Base-by-base conservation (phyloP, 2,888 invertebrate species). In the Pantelozetes paolii region DNA sequence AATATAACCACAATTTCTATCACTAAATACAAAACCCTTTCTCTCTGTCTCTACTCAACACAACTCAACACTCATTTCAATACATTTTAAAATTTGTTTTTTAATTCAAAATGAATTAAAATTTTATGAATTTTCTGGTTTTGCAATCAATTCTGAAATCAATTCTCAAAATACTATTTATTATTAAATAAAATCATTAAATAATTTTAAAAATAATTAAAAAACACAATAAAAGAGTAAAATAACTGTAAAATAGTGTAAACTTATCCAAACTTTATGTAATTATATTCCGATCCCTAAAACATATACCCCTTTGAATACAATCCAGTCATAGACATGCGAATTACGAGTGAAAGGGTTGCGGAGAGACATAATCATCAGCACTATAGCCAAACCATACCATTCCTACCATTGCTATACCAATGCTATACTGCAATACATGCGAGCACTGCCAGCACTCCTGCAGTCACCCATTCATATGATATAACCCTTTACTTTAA, bases 291-390 rank as follows among this genome's bases (percentile, higher is more conserved):
- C 9, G 64, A 36, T 64, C 64, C 64, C 64, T 64, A 36, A 64
- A 2, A 20, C 6, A 48, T 64, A 30, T 64, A 64, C 64, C 64
- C 64, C 64, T 64, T 64, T 64, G 36, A 64, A 64, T n/a, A n/a
- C n/a, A n/a, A n/a, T 36, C 32, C 64, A 64, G 32, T 36, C 20
- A 40, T 64, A 64, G 64, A 64, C 64, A 64, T 64, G 64, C 64
- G 40, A 32, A 8, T 64, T 64, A 20, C 62, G 62, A 62, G 40
- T 11, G 15, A 64, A 64, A 64, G 40, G 64, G 36, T 64, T 64
- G 64, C 1, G 36, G 20, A 64, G 20, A 6, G 20, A 64, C 64
- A 64, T 62, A 9, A 62, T 62, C 30, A 28, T 28, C 18, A 15
- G 54, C 54, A 18, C 45, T 18, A 18, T 13, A 3, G 45, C 11